phyloP scores from a whole-genome alignment of 2,797 vertebrate genomes.

The Scomberomorus guttatus region DNA sequence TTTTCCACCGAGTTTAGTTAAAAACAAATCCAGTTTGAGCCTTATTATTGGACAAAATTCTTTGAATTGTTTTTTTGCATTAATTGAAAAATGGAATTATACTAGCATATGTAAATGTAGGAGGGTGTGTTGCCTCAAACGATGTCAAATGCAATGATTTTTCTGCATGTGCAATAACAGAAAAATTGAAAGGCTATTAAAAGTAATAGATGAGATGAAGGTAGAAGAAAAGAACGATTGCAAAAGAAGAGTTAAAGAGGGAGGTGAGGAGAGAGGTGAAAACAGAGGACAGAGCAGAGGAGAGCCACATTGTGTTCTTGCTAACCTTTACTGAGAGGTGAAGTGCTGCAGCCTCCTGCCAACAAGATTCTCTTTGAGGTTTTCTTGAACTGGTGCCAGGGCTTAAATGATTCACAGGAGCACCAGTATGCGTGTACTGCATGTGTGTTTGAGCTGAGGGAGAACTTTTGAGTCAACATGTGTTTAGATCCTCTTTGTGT shows the following conservation, averaged over 20 bases:
- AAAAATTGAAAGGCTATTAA: neutral
- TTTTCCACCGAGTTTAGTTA: neutral
- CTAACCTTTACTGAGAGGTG: constrained; percentile 76
- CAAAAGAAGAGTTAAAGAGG: constrained; percentile 24
- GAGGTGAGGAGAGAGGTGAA: constrained; percentile 41
- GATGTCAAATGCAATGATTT: neutral
- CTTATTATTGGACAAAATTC: neutral
- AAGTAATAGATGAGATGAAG: neutral
- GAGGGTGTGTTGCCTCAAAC: neutral
- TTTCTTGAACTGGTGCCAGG: constrained; percentile 80
- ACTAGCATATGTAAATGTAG: neutral
- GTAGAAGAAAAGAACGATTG: neutral
- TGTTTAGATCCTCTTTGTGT: neutral
- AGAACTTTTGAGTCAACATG: constrained; percentile 34
- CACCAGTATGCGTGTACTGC: constrained; percentile 46
- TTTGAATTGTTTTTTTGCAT: neutral
- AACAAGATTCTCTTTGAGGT: constrained; percentile 81
- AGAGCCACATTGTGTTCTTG: constrained; percentile 72
- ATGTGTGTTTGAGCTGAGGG: constrained; percentile 32
- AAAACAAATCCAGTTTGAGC: neutral
- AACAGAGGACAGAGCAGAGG: constrained; percentile 47
- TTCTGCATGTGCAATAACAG: neutral
- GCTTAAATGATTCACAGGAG: constrained; percentile 80
- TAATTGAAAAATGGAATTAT: neutral
- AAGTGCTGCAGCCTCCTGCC: constrained; percentile 78